Conservation (phyloP, 1,140 invertebrate species). For the Diploscapter pachys region DNA sequence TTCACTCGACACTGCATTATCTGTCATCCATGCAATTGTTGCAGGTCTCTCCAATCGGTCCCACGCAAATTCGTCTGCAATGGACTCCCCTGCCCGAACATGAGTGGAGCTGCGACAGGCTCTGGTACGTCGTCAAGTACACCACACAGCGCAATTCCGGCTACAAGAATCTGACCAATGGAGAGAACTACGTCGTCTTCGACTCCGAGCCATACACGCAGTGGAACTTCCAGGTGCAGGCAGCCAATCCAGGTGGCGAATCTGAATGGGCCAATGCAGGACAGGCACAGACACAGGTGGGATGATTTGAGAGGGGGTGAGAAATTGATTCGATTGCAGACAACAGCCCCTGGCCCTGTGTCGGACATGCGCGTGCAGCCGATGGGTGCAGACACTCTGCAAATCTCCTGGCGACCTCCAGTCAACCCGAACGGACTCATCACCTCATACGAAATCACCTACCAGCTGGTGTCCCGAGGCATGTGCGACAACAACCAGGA, state of each 20-base stretch:
- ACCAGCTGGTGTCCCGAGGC: slow-evolving; percentile 53
- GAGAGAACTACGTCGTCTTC: slow-evolving; percentile 51
- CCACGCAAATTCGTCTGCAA: slow-evolving; percentile 53
- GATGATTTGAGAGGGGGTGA: too few species aligned
- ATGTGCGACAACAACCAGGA: slow-evolving; percentile 55
- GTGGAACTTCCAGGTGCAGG: slow-evolving; percentile 57
- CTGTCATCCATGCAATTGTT: too few species aligned
- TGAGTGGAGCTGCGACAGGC: slow-evolving; percentile 57
- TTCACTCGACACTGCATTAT: too few species aligned
- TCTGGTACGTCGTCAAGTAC: slow-evolving; percentile 59
- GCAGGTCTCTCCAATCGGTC: slow-evolving; percentile 48
- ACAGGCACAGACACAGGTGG: slow-evolving; percentile 46
- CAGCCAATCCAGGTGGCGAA: slow-evolving; percentile 55
- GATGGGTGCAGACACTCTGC: slow-evolving; percentile 48
- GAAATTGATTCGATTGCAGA: too few species aligned
- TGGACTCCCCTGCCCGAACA: slow-evolving; percentile 52
- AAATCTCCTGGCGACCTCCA: slow-evolving; percentile 55
- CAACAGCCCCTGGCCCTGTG: slow-evolving; percentile 50
- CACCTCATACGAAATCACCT: slow-evolving; percentile 55
- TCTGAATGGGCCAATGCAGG: slow-evolving; percentile 50
- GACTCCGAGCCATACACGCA: slow-evolving; percentile 56
- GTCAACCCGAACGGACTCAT: slow-evolving; percentile 55
- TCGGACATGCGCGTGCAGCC: slow-evolving; percentile 49
- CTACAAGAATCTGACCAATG: slow-evolving; percentile 50
- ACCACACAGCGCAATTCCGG: slow-evolving; percentile 53